Conservation (phyloP, 30 jellyfish, hydroid and myxozoan species). For the Mastigias papua region DNA sequence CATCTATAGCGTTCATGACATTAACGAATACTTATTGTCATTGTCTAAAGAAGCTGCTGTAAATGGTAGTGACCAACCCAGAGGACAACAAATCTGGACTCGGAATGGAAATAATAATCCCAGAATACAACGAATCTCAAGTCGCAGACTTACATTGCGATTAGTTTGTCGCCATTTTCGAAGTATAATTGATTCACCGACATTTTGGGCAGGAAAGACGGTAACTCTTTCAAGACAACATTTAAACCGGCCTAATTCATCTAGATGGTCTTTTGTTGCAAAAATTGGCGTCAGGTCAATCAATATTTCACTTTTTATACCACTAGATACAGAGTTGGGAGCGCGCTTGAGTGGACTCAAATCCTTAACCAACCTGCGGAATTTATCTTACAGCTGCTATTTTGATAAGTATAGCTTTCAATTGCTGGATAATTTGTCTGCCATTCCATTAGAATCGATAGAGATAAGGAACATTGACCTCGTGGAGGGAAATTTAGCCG, state of each 20-base stretch:
- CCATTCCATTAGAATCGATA: background rate
- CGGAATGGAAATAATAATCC: too few species aligned
- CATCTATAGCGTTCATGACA: slow-evolving; percentile 7
- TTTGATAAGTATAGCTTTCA: background rate
- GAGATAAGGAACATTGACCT: background rate
- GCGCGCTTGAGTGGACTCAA: background rate
- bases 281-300: background rate
- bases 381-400: background rate
- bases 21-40: background rate
- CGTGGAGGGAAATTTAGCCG: background rate
- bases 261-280: background rate
- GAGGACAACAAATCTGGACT: too few species aligned
- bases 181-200: slow-evolving; percentile 6
- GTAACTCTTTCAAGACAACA: background rate
- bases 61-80: too few species aligned
- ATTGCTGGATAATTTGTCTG: background rate
- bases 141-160: background rate
- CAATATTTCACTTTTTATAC: background rate
- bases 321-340: background rate
- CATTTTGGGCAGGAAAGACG: slow-evolving; percentile 16
- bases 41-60: background rate
- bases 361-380: background rate
- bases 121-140: background rate
- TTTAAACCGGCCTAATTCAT: background rate
- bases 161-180: background rate